Evolutionary conservation across 2,113 vertebrate genomes (phyloP).

Genomic region (Abramis brama): DNA sequence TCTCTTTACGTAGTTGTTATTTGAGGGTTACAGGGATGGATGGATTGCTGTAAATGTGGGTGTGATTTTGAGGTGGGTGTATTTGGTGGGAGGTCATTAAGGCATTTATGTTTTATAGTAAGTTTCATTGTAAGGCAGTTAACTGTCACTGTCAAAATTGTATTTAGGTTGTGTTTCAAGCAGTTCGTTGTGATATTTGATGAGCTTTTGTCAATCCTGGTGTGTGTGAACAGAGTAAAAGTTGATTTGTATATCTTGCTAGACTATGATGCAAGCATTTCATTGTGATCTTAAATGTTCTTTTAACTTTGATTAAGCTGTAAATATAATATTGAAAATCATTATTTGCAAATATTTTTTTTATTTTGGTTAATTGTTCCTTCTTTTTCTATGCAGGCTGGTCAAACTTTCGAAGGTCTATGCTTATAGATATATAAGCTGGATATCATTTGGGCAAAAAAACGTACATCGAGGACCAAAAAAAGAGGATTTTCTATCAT

Average conservation of each 20-base stretch:
- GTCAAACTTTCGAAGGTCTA: background rate
- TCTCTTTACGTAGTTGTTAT: background rate
- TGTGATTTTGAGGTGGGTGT: conserved; percentile 36
- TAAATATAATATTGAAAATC: background rate
- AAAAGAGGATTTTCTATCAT: conserved; percentile 8
- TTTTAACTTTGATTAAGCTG: background rate
- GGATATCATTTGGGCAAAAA: conserved; percentile 10
- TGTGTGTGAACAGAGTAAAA: background rate
- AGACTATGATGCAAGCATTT: background rate
- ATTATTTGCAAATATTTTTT: background rate
- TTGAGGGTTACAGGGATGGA: conserved; percentile 1
- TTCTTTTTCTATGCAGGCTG: conserved; percentile 37
- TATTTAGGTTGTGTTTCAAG: background rate
- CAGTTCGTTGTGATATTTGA: background rate
- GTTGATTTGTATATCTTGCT: background rate
- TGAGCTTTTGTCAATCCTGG: background rate
- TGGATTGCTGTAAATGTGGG: conserved; percentile 10
- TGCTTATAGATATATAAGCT: conserved; percentile 19
- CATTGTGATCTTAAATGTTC: background rate
- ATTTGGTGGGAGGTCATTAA: conserved; percentile 5
- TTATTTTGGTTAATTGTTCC: background rate
- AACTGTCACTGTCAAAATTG: background rate
- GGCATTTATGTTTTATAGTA: background rate
- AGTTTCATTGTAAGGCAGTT: background rate
- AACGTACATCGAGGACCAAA: conserved; percentile 11